Evolutionary conservation across 2,888 invertebrate species (phyloP).

Genomic region (Tenodera sinensis): DNA sequence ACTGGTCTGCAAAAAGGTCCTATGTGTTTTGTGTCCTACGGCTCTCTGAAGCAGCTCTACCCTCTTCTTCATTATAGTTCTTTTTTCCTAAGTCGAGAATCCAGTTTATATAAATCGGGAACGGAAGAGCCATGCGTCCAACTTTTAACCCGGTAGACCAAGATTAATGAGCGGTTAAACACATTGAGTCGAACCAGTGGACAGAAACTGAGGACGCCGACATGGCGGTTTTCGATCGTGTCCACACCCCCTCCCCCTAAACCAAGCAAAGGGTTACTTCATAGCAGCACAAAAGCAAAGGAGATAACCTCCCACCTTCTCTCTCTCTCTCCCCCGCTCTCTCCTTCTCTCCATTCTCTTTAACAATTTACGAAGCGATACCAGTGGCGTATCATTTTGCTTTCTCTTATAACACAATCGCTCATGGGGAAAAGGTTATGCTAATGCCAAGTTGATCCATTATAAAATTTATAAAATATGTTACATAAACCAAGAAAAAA

Average conservation of each 20-base stretch:
- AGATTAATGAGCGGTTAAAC: slow-evolving; percentile 25
- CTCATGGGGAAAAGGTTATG: no score
- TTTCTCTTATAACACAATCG: neutral
- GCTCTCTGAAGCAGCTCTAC: neutral
- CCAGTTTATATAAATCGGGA: neutral
- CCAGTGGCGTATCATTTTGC: neutral
- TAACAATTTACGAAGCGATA: neutral
- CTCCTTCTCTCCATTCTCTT: slow-evolving; percentile 15
- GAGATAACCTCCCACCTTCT: slow-evolving; percentile 14
- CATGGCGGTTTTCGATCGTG: slow-evolving; percentile 27
- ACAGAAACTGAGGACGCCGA: slow-evolving; percentile 27
- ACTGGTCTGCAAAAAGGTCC: neutral
- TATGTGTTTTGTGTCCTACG: neutral
- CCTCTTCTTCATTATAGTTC: neutral
- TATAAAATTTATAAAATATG: no score
- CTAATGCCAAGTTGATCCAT: no score
- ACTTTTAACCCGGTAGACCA: slow-evolving; percentile 17
- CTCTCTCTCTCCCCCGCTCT: slow-evolving; percentile 4
- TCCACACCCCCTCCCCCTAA: slow-evolving; percentile 27
- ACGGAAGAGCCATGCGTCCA: neutral
- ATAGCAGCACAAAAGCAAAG: slow-evolving; percentile 14
- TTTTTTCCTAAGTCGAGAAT: neutral
- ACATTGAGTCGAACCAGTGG: slow-evolving; percentile 22
- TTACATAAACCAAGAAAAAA: no score
- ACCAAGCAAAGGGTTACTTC: neutral